phyloP scores from a whole-genome alignment of 2,113 vertebrate genomes.

The Pimephales promelas region DNA sequence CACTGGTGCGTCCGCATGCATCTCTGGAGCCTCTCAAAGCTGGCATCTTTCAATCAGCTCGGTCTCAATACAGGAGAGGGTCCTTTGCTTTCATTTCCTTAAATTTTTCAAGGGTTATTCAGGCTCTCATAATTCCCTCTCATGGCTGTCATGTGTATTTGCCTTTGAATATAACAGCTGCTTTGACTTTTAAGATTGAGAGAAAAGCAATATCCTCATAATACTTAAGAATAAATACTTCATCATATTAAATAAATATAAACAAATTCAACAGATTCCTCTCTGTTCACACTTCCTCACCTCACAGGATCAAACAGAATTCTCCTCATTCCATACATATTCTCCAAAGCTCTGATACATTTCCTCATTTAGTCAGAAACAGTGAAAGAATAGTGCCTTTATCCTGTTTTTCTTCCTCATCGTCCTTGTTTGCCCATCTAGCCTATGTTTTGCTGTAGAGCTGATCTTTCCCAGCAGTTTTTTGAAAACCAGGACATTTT shows the following conservation, averaged over 20 bases:
- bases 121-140: neutral
- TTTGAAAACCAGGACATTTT: no score
- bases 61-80: neutral
- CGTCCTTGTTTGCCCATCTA: no score
- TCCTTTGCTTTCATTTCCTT: neutral
- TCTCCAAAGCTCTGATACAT: neutral
- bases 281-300: no score
- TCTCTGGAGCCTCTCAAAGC: neutral
- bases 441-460: no score
- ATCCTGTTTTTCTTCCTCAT: no score
- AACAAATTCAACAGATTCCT: neutral
- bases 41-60: constrained; percentile 14
- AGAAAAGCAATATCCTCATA: neutral
- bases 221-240: neutral
- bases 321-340: neutral
- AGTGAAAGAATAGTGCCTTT: neutral
- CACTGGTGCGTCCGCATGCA: neutral
- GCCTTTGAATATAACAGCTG: neutral
- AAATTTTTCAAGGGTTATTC: neutral
- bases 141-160: neutral
- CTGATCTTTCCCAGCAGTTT: no score
- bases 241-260: neutral
- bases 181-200: neutral
- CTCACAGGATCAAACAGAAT: neutral
- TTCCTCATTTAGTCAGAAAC: neutral